Base-by-base conservation (phyloP, 2,797 vertebrate genomes). In the Pipistrellus nathusii region DNA sequence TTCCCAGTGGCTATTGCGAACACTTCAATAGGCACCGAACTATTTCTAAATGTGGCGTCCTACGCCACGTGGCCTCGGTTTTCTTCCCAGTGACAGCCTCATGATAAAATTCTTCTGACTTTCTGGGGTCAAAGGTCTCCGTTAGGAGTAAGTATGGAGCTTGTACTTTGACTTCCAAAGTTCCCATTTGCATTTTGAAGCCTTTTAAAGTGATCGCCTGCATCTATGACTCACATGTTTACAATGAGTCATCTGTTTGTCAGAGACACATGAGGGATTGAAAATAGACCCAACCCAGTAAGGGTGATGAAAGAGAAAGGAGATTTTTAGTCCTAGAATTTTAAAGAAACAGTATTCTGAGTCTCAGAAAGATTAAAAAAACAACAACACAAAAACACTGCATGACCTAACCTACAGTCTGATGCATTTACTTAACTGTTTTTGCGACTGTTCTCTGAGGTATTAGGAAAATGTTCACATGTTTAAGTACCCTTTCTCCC, bases 111-210 rank as follows among this genome's bases (percentile, higher is more conserved):
- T 62, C 53, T 55, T 30, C 66, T 23, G 53, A 41, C 51, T 62
- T 25, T 53, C 23, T 38, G 69, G 68, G 55, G 72, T 90, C n/a
- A 51, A 69, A 62, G 48, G 59, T n/a, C 72, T 88, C 46, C 51
- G 0, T 71, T 27, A 69, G 66, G 78, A 75, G 71, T 46, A 59
- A 35, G 51, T n/a, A 6, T 41, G 68, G 75, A 94, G 3, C 0
- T 78, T 85, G 81, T 57, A 18, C 91, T 96, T 93, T 90, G 78
- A 73, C 81, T 92, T 72, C 32, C 10, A 57, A 91, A 93, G 64
- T 90, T 77, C 86, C 12, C 25, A 88, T 95, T 93, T 94, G 77
- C 86, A 83, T 82, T 92, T 90, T 41, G 69, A 38, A 93, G 68
- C 57, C 62, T 32, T 59, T 75, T 76, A 72, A 93, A 87, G 76